These are phyloP conservation scores for Rapana venosa DNA, from an alignment of 2,888 invertebrate genomes.

Conservation along the genomic window DNA sequence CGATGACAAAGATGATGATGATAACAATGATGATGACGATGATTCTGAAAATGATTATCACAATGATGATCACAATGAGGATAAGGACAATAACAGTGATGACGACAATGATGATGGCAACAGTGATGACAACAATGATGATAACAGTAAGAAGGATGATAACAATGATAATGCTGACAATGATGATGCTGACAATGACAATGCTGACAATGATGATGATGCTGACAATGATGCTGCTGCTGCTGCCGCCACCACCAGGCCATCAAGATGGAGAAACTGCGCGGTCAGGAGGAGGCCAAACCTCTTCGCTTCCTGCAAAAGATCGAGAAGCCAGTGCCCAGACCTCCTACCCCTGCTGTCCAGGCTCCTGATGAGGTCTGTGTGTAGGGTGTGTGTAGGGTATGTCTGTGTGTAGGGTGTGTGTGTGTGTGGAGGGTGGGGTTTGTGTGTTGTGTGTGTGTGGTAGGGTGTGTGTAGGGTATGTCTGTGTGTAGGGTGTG, in stretches of 20 bases:
- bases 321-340: conserved; percentile 78
- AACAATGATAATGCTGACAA: too few relatives aligned
- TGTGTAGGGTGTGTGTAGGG: background rate
- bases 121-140: background rate
- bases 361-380: conserved; percentile 74
- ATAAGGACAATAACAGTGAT: background rate
- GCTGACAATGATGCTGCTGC: background rate
- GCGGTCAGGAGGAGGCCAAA: conserved; percentile 68
- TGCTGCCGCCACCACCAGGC: conserved; percentile 60
- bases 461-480: too few relatives aligned
- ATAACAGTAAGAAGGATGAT: too few relatives aligned
- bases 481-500: too few relatives aligned
- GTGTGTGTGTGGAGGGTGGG: too few relatives aligned
- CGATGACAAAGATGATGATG: too few relatives aligned
- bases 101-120: background rate
- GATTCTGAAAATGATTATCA: background rate
- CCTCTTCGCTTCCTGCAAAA: conserved; percentile 77
- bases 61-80: background rate
- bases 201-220: too few relatives aligned
- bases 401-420: too few relatives aligned
- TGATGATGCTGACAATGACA: background rate
- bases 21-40: too few relatives aligned
- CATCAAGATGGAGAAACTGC: conserved; percentile 68
- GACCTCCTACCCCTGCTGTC: conserved; percentile 78
- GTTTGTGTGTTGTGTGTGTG: too few relatives aligned